A percentile compares a stretch with the other conserved stretches of the same genome.
phyloP scores from a whole-genome alignment of 2,888 invertebrate species.

The Yponomeuta sedellus region DNA sequence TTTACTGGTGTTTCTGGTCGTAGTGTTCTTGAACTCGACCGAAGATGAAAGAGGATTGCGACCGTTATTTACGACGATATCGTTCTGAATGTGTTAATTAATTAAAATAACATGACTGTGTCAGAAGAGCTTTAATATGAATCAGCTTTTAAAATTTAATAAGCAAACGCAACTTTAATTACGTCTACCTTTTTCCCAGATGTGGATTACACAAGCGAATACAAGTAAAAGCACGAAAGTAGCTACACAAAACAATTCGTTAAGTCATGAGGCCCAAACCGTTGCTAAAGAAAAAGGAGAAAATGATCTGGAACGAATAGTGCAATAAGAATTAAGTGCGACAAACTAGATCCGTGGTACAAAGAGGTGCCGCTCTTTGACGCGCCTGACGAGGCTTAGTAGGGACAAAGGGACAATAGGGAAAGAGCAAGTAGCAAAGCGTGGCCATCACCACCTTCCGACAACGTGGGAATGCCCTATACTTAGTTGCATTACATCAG shows the following conservation, averaged over 20 bases:
- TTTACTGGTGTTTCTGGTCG: constrained; percentile 56
- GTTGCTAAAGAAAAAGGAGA: constrained; percentile 35
- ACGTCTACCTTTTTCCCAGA: not conserved
- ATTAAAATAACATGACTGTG: not conserved
- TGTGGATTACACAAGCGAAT: not conserved
- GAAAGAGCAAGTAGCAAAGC: constrained; percentile 67
- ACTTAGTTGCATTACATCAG: constrained; percentile 39
- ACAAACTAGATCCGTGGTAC: constrained; percentile 60
- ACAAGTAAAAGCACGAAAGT: not conserved
- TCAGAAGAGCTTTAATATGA: not conserved
- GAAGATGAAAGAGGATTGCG: constrained; percentile 41
- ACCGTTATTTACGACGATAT: constrained; percentile 26
- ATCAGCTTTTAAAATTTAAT: not conserved
- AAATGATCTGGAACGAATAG: constrained; percentile 58
- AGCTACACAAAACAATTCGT: constrained; percentile 20
- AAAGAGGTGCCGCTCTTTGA: constrained; percentile 44
- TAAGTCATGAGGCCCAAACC: constrained; percentile 33
- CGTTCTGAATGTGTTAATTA: constrained; percentile 1
- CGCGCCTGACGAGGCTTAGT: constrained; percentile 46
- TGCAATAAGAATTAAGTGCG: constrained; percentile 62
- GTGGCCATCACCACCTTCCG: constrained; percentile 65
- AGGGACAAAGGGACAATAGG: constrained; percentile 65
- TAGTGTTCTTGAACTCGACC: constrained; percentile 49
- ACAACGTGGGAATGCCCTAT: constrained; percentile 66
- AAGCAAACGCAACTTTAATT: not conserved